Evolutionary conservation across 2,797 vertebrate genomes (phyloP).

Genomic region (Myotis daubentonii): DNA sequence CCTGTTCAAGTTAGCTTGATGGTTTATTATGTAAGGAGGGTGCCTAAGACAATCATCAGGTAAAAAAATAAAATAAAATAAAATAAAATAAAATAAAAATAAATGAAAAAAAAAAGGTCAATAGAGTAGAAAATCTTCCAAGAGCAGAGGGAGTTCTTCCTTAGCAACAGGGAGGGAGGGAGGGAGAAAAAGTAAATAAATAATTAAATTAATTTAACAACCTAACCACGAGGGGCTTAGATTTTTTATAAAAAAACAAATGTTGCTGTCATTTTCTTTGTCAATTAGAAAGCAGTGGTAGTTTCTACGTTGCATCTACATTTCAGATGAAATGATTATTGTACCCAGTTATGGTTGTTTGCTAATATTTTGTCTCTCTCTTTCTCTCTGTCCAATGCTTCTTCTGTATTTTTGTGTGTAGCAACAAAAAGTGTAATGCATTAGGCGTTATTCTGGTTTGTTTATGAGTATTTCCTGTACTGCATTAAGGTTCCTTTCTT

Average conservation of each 20-base stretch:
- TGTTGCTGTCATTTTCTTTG: slow-evolving; percentile 88
- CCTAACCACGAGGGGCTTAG: slow-evolving; percentile 88
- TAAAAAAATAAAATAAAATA: slow-evolving; percentile 78
- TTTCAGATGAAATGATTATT: slow-evolving; percentile 89
- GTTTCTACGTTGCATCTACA: slow-evolving; percentile 88
- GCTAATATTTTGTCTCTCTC: slow-evolving; percentile 85
- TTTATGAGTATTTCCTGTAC: slow-evolving; percentile 90
- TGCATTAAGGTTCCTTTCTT: slow-evolving; percentile 89
- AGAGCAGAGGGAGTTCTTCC: slow-evolving; percentile 89
- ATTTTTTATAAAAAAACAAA: slow-evolving; percentile 90
- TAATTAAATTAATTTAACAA: slow-evolving; percentile 59
- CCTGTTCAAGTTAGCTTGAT: slow-evolving; percentile 92
- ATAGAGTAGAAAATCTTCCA: slow-evolving; percentile 88
- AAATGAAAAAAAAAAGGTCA: slow-evolving; percentile 69
- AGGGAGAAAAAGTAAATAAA: slow-evolving; percentile 67
- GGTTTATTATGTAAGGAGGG: slow-evolving; percentile 89
- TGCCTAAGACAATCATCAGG: slow-evolving; percentile 97
- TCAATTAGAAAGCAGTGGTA: slow-evolving; percentile 89
- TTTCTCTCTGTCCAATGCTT: slow-evolving; percentile 85
- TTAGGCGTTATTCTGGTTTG: slow-evolving; percentile 90
- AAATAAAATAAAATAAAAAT: slow-evolving; percentile 70
- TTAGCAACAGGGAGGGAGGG: slow-evolving; percentile 79
- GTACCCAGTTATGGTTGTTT: slow-evolving; percentile 87
- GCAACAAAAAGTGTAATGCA: slow-evolving; percentile 84
- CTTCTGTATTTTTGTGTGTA: slow-evolving; percentile 89